Evolutionary conservation across 2,113 vertebrate genomes (phyloP).

Genomic region (Eurypyga helias): DNA sequence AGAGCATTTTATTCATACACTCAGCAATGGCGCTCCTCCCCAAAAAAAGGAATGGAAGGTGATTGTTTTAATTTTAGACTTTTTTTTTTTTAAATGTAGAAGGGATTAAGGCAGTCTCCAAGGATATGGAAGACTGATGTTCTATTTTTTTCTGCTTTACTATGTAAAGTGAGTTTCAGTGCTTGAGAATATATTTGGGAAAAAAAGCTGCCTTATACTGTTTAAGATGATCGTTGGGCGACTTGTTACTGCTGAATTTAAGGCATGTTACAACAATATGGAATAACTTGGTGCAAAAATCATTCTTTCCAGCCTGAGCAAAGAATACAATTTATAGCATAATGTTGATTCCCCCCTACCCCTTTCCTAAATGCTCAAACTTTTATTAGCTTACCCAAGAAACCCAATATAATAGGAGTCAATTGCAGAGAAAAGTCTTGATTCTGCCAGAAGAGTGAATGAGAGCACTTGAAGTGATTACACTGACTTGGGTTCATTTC

Average conservation of each 20-base stretch:
- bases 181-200: background rate
- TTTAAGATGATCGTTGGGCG: background rate
- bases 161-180: background rate
- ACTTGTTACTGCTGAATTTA: background rate
- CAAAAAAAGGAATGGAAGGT: background rate
- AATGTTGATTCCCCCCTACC: background rate
- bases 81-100: background rate
- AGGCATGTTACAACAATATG: background rate
- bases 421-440: background rate
- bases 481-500: background rate
- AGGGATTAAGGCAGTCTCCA: background rate
- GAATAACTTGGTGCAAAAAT: background rate
- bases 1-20: background rate
- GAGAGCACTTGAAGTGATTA: background rate
- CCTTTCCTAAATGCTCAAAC: background rate
- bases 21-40: accelerated
- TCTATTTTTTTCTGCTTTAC: background rate
- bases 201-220: background rate
- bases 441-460: background rate
- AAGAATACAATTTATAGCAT: background rate
- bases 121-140: background rate
- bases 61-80: background rate
- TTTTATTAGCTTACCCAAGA: background rate
- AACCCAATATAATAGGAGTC: background rate
- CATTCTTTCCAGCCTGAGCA: background rate